These are phyloP conservation scores for Leptinotarsa undecemlineata DNA, from an alignment of 1,140 invertebrate species.

Conservation along the genomic window DNA sequence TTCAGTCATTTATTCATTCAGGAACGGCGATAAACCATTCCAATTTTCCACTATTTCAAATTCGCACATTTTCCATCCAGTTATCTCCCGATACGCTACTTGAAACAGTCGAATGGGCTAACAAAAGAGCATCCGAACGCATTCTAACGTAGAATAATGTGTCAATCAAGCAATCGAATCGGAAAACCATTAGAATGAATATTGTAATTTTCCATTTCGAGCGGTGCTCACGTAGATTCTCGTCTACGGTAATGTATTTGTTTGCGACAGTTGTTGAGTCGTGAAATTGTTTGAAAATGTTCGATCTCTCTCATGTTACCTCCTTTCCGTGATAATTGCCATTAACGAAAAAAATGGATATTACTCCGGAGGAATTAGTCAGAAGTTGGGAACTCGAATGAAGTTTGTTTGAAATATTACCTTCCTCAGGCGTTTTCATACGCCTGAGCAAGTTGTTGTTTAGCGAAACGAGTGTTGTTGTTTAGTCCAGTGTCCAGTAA, in stretches of 20 bases:
- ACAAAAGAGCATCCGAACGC: conserved; percentile 5
- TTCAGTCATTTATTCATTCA: too few species aligned
- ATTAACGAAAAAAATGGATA: neutral
- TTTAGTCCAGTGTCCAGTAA: too few species aligned
- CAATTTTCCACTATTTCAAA: neutral
- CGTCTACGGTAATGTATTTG: conserved; percentile 2
- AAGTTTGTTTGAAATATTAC: too few species aligned
- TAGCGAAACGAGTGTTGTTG: too few species aligned
- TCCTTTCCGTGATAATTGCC: neutral
- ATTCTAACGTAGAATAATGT: conserved; percentile 1
- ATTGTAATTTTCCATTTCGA: conserved; percentile 6
- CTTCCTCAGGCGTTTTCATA: too few species aligned
- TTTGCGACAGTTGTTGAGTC: conserved; percentile 7
- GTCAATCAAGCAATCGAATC: neutral
- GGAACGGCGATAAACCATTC: neutral
- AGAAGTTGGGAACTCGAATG: too few species aligned
- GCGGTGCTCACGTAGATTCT: neutral
- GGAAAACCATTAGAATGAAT: conserved; percentile 6
- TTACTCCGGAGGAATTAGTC: too few species aligned
- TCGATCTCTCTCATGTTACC: neutral
- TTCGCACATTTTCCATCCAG: neutral
- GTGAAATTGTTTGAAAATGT: conserved; percentile 6
- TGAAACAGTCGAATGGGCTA: conserved; percentile 1
- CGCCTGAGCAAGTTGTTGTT: too few species aligned
- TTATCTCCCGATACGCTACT: conserved; percentile 2